phyloP scores from a whole-genome alignment of 2,797 vertebrate genomes.

The Hypotaenidia okinawae region DNA sequence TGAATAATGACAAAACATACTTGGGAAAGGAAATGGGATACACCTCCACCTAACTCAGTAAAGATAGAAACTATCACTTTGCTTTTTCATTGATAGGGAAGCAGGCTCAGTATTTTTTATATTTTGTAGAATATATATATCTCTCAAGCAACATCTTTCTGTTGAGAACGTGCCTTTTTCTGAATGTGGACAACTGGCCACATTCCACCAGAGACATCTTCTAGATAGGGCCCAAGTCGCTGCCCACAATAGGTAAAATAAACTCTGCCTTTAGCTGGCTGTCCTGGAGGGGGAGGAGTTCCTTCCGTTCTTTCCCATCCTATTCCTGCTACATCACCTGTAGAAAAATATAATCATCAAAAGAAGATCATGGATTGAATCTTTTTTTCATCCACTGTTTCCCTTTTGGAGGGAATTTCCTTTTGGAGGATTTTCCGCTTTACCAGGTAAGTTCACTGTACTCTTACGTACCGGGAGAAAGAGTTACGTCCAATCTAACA shows the following conservation, averaged over 20 bases:
- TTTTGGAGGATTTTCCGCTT: neutral
- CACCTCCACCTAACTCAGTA: neutral
- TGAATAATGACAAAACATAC: neutral
- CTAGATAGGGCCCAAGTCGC: conserved; percentile 88
- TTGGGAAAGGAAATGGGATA: neutral
- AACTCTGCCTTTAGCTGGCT: conserved; percentile 95
- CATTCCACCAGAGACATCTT: conserved; percentile 98
- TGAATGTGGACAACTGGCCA: conserved; percentile 99
- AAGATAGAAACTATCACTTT: neutral
- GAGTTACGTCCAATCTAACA: conserved; percentile 93
- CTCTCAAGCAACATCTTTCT: neutral
- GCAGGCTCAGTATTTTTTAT: neutral
- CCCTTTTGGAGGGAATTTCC: neutral
- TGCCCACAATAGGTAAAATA: conserved; percentile 98
- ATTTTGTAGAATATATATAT: neutral
- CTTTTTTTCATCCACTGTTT: neutral
- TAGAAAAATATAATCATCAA: neutral
- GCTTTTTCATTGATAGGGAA: neutral
- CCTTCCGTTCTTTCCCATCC: conserved; percentile 97
- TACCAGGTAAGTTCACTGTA: neutral
- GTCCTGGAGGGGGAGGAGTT: conserved; percentile 94
- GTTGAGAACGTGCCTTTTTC: conserved; percentile 87
- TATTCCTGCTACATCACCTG: conserved; percentile 95
- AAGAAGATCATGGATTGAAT: neutral
- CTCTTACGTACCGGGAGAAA: conserved; percentile 89